These are phyloP conservation scores for Xestoiulus laeticollis DNA, from an alignment of 2,888 invertebrate species.

Conservation along the genomic window DNA sequence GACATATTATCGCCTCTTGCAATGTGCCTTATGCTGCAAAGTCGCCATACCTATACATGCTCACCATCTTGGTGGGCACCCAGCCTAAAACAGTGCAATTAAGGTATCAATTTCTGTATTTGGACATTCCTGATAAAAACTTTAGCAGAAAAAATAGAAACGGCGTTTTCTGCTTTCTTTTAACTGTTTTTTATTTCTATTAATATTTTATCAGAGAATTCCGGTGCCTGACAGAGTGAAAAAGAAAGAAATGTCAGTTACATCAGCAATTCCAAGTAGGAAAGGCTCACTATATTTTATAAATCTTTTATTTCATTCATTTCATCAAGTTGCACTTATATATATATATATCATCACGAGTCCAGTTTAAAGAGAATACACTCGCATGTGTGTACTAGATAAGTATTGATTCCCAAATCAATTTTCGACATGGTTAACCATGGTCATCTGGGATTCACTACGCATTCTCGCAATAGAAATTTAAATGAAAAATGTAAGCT, in stretches of 20 bases:
- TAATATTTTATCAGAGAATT: too few species aligned
- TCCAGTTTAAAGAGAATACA: neutral
- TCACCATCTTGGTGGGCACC: too few species aligned
- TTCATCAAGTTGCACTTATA: neutral
- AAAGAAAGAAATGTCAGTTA: neutral
- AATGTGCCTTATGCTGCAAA: too few species aligned
- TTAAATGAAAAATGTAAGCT: neutral
- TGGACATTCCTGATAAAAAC: too few species aligned
- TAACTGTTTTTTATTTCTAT: too few species aligned
- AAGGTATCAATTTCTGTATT: too few species aligned
- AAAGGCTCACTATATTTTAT: neutral
- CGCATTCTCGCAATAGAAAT: neutral
- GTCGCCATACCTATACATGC: too few species aligned
- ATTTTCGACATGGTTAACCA: neutral
- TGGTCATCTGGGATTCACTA: neutral
- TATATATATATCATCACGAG: neutral
- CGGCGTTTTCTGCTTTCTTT: too few species aligned
- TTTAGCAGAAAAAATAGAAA: too few species aligned
- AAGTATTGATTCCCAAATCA: neutral
- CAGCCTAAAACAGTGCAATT: too few species aligned
- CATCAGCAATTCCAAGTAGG: neutral
- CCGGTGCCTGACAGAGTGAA: too few species aligned
- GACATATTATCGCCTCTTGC: too few species aligned
- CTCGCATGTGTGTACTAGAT: neutral
- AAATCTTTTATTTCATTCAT: neutral